Evolutionary conservation across 2,888 invertebrate species (phyloP).

Genomic region (Caenorhabditis uteleia): DNA sequence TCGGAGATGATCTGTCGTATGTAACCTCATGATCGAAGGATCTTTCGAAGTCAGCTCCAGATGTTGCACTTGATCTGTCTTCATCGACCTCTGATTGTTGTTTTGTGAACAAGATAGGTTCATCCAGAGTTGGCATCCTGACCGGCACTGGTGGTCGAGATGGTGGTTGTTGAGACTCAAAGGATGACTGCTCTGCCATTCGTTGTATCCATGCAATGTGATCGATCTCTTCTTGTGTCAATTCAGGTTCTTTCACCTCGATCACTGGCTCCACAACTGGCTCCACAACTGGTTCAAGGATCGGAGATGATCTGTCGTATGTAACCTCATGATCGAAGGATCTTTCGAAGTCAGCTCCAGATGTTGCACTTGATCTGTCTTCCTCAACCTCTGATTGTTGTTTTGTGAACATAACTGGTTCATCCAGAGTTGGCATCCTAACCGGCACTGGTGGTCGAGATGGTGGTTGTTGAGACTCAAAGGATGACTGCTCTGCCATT

Average conservation of each 20-base stretch:
- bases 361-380: neutral
- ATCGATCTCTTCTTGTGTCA: neutral
- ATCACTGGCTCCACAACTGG: neutral
- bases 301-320: neutral
- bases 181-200: slow-evolving; percentile 7
- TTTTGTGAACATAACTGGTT: neutral
- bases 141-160: slow-evolving; percentile 2
- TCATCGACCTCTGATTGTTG: neutral
- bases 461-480: neutral
- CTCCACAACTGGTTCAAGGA: neutral
- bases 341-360: neutral
- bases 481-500: neutral
- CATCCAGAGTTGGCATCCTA: neutral
- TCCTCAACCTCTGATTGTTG: neutral
- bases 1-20: neutral
- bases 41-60: neutral
- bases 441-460: neutral
- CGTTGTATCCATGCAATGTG: neutral
- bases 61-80: neutral
- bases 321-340: neutral
- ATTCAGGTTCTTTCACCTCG: neutral
- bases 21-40: neutral
- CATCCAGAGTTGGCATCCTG: neutral
- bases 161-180: slow-evolving; percentile 2
- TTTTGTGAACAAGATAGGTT: neutral